Conservation (phyloP, 2,888 invertebrate species). For the Cinara cedri region DNA sequence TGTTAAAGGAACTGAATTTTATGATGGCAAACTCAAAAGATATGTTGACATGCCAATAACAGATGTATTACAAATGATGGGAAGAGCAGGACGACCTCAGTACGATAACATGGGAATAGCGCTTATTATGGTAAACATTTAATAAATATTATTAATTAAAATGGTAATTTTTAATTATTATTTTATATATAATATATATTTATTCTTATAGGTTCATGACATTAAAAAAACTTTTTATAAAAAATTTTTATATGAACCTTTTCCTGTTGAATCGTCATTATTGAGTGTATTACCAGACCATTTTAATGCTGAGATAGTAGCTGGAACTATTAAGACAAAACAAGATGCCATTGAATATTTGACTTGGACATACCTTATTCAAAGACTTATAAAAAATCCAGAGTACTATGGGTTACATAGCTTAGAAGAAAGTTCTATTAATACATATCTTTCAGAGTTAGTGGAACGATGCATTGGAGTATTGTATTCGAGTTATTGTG, state of each 20-base stretch:
- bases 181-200: too few species aligned
- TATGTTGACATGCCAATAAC: conserved; percentile 99
- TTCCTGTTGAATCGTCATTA: conserved; percentile 97
- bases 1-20: conserved; percentile 99
- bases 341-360: conserved; percentile 95
- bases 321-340: conserved; percentile 91
- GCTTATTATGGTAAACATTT: conserved; percentile 70
- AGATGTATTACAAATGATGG: conserved; percentile 99
- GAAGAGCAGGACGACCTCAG: conserved; percentile 96
- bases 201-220: conserved; percentile 75
- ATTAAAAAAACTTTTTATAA: conserved; percentile 98
- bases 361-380: conserved; percentile 98
- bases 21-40: conserved; percentile 92
- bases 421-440: conserved; percentile 72
- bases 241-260: conserved; percentile 98
- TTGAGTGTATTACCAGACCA: conserved; percentile 92
- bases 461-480: conserved; percentile 79
- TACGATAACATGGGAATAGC: conserved; percentile 92
- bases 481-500: conserved; percentile 78
- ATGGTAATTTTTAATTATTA: background rate
- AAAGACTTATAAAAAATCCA: conserved; percentile 67
- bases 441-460: conserved; percentile 78
- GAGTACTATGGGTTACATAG: conserved; percentile 82
- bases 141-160: background rate
- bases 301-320: conserved; percentile 94